Conservation (phyloP, 2,113 vertebrate genomes). For the Ciconia maguari region DNA sequence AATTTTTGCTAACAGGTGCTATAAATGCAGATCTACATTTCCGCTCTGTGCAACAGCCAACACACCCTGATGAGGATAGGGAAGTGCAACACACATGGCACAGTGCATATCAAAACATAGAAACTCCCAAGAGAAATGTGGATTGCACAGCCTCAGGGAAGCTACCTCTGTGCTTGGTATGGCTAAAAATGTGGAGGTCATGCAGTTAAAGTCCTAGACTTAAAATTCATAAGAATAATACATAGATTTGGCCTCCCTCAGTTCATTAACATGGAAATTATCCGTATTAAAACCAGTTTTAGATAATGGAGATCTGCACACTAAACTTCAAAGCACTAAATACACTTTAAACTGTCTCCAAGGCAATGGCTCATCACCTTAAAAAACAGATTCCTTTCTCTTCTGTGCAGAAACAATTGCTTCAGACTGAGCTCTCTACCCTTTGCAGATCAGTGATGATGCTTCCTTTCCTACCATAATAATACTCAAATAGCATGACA, state of each 20-base stretch:
- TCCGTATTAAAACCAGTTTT: background rate
- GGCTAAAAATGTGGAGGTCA: background rate
- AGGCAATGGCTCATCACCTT: background rate
- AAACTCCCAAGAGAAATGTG: rapidly evolving
- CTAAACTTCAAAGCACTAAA: background rate
- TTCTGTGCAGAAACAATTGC: background rate
- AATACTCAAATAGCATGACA: background rate
- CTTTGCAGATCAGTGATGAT: background rate
- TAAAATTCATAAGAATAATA: background rate
- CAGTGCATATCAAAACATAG: background rate
- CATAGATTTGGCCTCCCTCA: background rate
- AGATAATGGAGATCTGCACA: background rate
- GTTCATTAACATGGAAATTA: background rate
- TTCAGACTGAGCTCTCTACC: background rate
- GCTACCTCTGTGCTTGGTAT: rapidly evolving
- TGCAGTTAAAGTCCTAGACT: background rate
- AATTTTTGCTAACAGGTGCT: background rate
- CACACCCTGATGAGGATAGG: background rate
- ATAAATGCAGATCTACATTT: background rate
- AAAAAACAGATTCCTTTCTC: background rate
- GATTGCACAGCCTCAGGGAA: background rate
- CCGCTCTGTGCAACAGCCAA: background rate
- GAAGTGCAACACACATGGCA: rapidly evolving
- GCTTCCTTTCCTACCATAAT: background rate
- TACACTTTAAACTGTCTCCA: background rate